Evolutionary conservation across 2,113 vertebrate species (phyloP).

Genomic region (Acanthisitta chloris): DNA sequence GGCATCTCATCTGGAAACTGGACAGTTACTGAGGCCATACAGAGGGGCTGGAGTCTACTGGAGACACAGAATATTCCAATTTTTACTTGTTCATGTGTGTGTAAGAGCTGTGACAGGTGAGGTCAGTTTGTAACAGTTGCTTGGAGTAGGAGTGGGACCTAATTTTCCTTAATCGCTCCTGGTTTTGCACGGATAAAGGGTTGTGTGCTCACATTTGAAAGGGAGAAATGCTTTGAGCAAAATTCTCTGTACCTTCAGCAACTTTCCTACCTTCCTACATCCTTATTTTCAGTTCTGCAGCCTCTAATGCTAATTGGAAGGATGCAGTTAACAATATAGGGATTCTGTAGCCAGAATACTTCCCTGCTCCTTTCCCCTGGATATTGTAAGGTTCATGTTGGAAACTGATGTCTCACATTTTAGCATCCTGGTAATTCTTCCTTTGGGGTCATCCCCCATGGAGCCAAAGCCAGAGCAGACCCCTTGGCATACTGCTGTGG

Average conservation of each 20-base stretch:
- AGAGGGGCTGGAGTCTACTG: neutral
- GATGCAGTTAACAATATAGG: neutral
- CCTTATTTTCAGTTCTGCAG: neutral
- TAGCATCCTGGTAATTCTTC: neutral
- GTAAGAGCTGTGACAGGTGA: fast-evolving
- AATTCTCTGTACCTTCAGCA: neutral
- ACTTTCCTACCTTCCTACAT: neutral
- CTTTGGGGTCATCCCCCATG: neutral
- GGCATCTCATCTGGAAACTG: neutral
- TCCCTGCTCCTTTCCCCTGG: neutral
- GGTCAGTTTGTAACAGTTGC: neutral
- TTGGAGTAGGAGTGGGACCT: neutral
- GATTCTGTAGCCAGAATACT: neutral
- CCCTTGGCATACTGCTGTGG: neutral
- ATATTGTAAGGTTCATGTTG: neutral
- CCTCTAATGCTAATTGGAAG: neutral
- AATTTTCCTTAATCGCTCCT: neutral
- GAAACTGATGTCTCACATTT: fast-evolving
- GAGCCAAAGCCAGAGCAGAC: neutral
- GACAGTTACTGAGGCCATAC: neutral
- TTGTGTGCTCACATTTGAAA: fast-evolving
- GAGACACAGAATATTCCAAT: neutral
- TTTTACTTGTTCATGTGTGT: neutral
- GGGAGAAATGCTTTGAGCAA: neutral
- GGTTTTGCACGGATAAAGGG: neutral